A percentile compares a stretch with the other conserved stretches of the same genome.
Evolutionary conservation across 2,113 vertebrate species (phyloP).

Genomic region (Phylloscopus whistleri): DNA sequence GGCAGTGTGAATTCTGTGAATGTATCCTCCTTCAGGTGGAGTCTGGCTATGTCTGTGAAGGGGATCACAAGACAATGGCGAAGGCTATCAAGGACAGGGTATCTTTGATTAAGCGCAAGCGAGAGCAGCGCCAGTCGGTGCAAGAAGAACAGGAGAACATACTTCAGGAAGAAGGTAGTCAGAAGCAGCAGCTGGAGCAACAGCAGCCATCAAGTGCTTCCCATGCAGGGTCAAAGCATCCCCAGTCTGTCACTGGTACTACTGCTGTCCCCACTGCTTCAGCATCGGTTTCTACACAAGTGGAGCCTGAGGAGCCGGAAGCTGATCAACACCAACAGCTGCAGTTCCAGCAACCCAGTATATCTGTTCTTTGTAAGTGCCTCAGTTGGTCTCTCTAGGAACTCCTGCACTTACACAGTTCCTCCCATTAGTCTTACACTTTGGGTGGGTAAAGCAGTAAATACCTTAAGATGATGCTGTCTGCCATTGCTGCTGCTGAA

Average conservation of each 20-base stretch:
- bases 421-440: not conserved
- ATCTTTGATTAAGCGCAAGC: constrained; percentile 92
- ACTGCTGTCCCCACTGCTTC: constrained; percentile 62
- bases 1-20: constrained; percentile 31
- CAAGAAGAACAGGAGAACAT: constrained; percentile 92
- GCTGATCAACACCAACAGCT: constrained; percentile 87
- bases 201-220: constrained; percentile 69
- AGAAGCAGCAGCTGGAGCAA: constrained; percentile 77
- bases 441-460: not conserved
- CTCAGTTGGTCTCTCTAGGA: not conserved
- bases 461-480: not conserved
- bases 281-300: constrained; percentile 77
- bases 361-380: constrained; percentile 86
- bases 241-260: constrained; percentile 41
- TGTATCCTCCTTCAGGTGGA: constrained; percentile 82
- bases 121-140: constrained; percentile 92
- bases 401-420: not conserved
- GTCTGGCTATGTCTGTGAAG: constrained; percentile 96
- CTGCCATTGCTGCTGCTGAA: not conserved
- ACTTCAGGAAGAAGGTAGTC: constrained; percentile 78
- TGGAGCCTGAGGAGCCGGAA: constrained; percentile 88
- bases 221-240: constrained; percentile 69
- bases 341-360: constrained; percentile 82
- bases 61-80: constrained; percentile 99
- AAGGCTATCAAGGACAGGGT: constrained; percentile 98